phyloP scores from a whole-genome alignment of 2,113 vertebrate species.

The Entelurus aequoreus region DNA sequence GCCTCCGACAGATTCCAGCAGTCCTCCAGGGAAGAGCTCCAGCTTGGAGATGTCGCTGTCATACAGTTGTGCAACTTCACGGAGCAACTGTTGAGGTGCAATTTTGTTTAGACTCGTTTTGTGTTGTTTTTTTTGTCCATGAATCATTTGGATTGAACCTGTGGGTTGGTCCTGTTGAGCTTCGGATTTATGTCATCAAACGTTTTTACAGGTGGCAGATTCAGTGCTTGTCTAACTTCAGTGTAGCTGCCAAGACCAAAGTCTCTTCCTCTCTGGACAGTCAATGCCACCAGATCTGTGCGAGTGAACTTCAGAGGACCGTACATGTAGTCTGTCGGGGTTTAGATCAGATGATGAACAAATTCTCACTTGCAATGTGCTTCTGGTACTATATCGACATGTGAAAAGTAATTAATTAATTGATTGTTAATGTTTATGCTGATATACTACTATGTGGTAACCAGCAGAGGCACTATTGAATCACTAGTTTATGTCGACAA shows the following conservation, averaged over 20 bases:
- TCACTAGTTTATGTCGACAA: no score
- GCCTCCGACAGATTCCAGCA: conserved; percentile 71
- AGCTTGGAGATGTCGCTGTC: conserved; percentile 68
- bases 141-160: conserved; percentile 43
- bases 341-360: neutral
- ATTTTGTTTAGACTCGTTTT: neutral
- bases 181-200: conserved; percentile 75
- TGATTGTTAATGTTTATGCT: no score
- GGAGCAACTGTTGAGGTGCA: conserved; percentile 31
- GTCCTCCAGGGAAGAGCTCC: conserved; percentile 83
- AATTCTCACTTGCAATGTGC: neutral
- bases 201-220: conserved; percentile 55
- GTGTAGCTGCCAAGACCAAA: conserved; percentile 84
- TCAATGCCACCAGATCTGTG: conserved; percentile 80
- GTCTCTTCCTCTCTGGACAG: conserved; percentile 85
- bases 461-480: no score
- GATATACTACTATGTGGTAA: no score
- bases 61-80: conserved; percentile 54
- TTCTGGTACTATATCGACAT: neutral
- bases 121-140: neutral
- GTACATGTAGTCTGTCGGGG: conserved; percentile 86
- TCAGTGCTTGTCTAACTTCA: conserved; percentile 69
- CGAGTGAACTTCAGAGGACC: conserved; percentile 82
- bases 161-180: conserved; percentile 51
- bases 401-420: no score